These are phyloP conservation scores for Drosophila fulvimacula DNA, from an alignment of 2,888 invertebrate genomes.

Conservation along the genomic window DNA sequence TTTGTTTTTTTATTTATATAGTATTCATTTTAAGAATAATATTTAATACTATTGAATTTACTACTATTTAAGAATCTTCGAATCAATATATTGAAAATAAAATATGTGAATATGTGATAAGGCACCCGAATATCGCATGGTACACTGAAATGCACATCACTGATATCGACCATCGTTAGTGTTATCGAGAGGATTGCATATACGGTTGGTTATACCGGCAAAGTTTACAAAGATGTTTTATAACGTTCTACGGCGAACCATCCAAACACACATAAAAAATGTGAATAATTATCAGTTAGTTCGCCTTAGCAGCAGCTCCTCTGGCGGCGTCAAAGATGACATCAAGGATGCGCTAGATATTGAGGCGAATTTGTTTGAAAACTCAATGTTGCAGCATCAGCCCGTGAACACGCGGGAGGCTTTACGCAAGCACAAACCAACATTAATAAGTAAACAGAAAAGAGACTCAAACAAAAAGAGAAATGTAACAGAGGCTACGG, in stretches of 20 bases:
- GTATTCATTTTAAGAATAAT: neutral
- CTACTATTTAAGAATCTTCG: neutral
- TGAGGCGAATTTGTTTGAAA: conserved; percentile 77
- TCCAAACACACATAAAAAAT: conserved; percentile 42
- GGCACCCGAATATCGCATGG: neutral
- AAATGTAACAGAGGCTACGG: neutral
- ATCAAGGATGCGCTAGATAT: conserved; percentile 74
- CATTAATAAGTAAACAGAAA: conserved; percentile 22
- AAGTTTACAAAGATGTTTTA: conserved; percentile 50
- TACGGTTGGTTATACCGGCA: conserved; percentile 8
- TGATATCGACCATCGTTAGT: neutral
- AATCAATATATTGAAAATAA: neutral
- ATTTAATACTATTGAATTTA: too few species aligned
- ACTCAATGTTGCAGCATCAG: conserved; percentile 66
- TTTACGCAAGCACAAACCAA: conserved; percentile 56
- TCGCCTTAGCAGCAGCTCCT: conserved; percentile 43
- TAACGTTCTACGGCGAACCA: conserved; percentile 54
- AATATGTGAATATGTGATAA: too few species aligned
- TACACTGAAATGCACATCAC: neutral
- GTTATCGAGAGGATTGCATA: conserved; percentile 20
- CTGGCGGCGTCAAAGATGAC: conserved; percentile 50
- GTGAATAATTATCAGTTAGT: conserved; percentile 24
- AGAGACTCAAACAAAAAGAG: neutral
- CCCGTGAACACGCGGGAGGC: conserved; percentile 63
- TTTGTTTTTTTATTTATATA: neutral